Evolutionary conservation across 2,113 vertebrate species (phyloP), one percentile per base, ranked within the genome.

Genomic region (Mungos mungo): DNA sequence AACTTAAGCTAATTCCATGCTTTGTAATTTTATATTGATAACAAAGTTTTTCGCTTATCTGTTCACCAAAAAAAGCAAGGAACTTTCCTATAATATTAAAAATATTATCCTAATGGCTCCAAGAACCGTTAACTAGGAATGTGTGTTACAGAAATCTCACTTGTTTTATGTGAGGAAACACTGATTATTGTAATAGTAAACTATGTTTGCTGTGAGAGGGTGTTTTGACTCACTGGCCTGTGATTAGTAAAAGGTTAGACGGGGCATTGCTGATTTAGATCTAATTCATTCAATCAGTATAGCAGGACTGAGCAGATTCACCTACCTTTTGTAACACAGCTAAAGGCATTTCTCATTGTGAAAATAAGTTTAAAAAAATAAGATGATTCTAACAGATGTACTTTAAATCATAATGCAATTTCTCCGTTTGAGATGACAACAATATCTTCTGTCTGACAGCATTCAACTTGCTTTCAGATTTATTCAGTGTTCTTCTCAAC

Each of bases 381-480:
- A 93, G 33, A 63, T 88, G 63, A 50, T 81, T 94, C 38, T 72
- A 86, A 88, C 68, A 96, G 45, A 95, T 74, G 95, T 90, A 84
- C 54, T 94, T 95, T 88, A 91, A 96, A 91, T 88, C 52, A 74
- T 65, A 88, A 74, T 63, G 41, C 50, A 97, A 23, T 88, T 86
- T 92, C 90, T 94, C n/a, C 81, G 14, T 84, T 81, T 94, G 71
- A 95, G 91, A 93, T 90, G 94, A 80, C 16, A 88, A 69, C 71
- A 86, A 6, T 79, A 85, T 85, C 69, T 94, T 81, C 88, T 86
- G 31, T 86, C 96, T 93, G 95, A 93, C 68, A 92, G 71, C 29
- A 83, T 74, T 94, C 84, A 97, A 63, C 81, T 91, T 90, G 50
- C 76, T 80, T 94, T 96, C 60, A 88, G 82, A 96, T 95, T 97